phyloP scores from a whole-genome alignment of 2,113 vertebrate genomes.

The Pao palembangensis region DNA sequence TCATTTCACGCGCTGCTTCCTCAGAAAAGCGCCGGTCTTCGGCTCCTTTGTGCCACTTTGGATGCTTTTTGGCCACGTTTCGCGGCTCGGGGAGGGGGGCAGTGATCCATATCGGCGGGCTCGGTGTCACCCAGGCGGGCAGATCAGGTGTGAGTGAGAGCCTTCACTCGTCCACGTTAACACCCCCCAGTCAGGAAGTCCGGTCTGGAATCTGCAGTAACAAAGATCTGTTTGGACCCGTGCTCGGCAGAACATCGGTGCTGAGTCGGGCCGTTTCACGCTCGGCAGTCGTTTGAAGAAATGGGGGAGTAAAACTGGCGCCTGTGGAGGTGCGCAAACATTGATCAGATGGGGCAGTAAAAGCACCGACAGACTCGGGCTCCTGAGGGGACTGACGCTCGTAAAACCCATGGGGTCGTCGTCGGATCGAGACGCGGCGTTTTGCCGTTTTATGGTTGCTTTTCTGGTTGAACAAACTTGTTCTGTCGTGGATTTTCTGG shows the following conservation, averaged over 20 bases:
- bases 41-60: not conserved
- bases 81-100: too few species aligned
- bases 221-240: too few species aligned
- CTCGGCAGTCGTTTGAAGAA: not conserved
- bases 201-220: conserved; percentile 4
- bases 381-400: too few species aligned
- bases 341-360: too few species aligned
- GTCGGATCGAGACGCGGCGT: too few species aligned
- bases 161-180: too few species aligned
- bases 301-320: not conserved
- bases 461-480: too few species aligned
- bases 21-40: conserved; percentile 10
- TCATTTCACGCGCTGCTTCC: conserved; percentile 6
- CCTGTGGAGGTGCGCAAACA: too few species aligned
- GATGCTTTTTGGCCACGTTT: conserved; percentile 7
- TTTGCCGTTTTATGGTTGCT: too few species aligned
- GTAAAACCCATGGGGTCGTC: too few species aligned
- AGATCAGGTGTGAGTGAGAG: conserved; percentile 35
- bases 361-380: too few species aligned
- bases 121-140: conserved; percentile 34
- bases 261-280: conserved; percentile 27
- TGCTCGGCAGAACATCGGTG: not conserved
- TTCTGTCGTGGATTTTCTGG: too few species aligned
- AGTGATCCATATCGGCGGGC: not conserved
- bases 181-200: not conserved